Percentiles rank a stretch among this genome's conserved stretches.
These are phyloP conservation scores for Calcarius lapponicus DNA, from an alignment of 2,797 vertebrate species.

Conservation along the genomic window DNA sequence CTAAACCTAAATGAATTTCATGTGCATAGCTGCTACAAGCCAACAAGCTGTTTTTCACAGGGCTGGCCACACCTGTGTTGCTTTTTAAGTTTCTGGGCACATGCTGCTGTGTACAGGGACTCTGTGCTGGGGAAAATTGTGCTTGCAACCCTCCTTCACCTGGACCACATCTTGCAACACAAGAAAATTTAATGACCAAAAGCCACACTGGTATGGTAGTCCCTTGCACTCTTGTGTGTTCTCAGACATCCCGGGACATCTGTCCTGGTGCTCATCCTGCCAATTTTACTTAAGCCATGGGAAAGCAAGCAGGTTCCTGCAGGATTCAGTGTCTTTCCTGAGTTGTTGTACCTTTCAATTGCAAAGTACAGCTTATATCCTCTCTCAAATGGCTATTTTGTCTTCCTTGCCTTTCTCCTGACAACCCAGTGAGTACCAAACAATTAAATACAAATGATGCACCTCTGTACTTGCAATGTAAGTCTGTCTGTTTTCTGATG, in stretches of 20 bases:
- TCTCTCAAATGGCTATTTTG: not conserved
- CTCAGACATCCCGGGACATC: not conserved
- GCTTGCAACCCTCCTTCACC: rapidly evolving
- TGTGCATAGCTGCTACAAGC: not conserved
- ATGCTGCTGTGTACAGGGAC: rapidly evolving
- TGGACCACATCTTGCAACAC: not conserved
- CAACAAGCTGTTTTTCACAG: not conserved
- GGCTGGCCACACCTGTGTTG: not conserved
- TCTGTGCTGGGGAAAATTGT: not conserved
- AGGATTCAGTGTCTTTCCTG: not conserved
- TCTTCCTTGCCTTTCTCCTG: not conserved
- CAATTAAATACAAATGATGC: not conserved
- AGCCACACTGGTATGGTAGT: not conserved
- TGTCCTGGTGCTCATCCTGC: not conserved
- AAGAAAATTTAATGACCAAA: not conserved
- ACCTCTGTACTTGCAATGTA: not conserved
- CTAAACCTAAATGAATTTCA: not conserved
- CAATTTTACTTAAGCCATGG: not conserved
- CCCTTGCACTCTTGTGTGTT: not conserved
- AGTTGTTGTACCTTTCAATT: not conserved
- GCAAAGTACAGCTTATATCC: rapidly evolving
- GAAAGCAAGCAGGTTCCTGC: not conserved
- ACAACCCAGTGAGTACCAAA: not conserved
- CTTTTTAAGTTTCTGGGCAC: not conserved
- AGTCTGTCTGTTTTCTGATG: not conserved